phyloP scores from a whole-genome alignment of 1,140 invertebrate species.

The Oppia nitens region DNA sequence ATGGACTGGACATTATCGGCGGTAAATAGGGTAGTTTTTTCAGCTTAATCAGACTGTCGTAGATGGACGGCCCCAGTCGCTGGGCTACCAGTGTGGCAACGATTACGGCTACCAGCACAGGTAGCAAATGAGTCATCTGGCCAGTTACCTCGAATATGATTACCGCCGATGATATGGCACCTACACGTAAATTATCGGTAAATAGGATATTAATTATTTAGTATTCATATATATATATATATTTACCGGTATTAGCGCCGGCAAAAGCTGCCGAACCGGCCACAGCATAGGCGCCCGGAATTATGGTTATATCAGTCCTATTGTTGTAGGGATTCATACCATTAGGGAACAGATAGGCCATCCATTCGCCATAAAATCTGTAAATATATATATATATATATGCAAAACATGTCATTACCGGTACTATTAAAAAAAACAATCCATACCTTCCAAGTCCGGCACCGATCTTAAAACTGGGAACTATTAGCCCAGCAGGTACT shows the following conservation, averaged over 20 bases:
- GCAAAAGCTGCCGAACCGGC: conserved; percentile 24
- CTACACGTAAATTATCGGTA: not conserved
- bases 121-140: conserved; percentile 88
- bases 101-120: conserved; percentile 82
- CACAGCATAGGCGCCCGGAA: conserved; percentile 51
- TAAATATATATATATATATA: too few relatives aligned
- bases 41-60: conserved; percentile 93
- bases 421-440: too few relatives aligned
- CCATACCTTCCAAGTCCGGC: conserved; percentile 56
- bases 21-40: conserved; percentile 94
- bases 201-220: not conserved
- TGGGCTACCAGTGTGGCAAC: conserved; percentile 85
- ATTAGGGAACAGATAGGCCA: conserved; percentile 77
- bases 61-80: conserved; percentile 83
- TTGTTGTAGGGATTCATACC: conserved; percentile 71
- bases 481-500: conserved; percentile 50
- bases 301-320: conserved; percentile 30
- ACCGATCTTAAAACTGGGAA: conserved; percentile 70
- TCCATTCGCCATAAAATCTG: conserved; percentile 61
- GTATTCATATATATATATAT: not conserved
- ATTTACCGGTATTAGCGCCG: conserved; percentile 45
- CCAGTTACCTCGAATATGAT: conserved; percentile 98
- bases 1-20: conserved; percentile 52
- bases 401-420: too few relatives aligned
- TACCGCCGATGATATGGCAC: conserved; percentile 91